Conservation (phyloP, 2,113 vertebrate species). For the Cepphus grylle region DNA sequence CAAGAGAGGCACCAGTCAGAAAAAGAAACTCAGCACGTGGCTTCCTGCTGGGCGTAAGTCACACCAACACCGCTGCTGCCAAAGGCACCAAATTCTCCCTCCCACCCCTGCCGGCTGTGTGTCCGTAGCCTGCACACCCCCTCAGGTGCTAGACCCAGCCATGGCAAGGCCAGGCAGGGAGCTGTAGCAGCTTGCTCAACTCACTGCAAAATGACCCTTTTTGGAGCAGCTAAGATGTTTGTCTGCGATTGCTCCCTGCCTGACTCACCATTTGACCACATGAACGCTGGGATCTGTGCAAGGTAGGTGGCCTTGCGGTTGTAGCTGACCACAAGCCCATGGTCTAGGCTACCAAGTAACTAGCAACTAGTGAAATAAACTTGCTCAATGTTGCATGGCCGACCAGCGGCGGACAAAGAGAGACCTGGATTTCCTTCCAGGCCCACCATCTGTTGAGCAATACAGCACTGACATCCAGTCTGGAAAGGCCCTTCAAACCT, state of each 20-base stretch:
- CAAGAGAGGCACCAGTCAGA: not conserved
- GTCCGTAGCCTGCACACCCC: not conserved
- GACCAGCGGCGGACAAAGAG: not conserved
- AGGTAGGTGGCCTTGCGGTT: rapidly evolving
- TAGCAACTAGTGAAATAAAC: not conserved
- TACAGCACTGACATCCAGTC: not conserved
- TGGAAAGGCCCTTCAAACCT: not conserved
- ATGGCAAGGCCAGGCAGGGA: not conserved
- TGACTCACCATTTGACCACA: not conserved
- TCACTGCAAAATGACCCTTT: not conserved
- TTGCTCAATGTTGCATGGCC: not conserved
- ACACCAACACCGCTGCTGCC: not conserved
- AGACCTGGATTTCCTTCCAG: not conserved
- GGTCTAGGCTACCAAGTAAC: not conserved
- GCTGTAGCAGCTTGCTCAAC: not conserved
- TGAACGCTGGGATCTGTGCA: not conserved
- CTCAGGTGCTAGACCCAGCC: not conserved
- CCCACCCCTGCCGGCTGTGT: not conserved
- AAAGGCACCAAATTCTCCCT: not conserved
- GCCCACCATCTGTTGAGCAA: not conserved
- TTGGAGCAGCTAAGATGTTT: not conserved
- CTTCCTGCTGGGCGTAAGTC: not conserved
- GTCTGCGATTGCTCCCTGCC: not conserved
- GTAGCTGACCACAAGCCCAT: not conserved
- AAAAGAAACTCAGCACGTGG: not conserved